Evolutionary conservation across 2,113 vertebrate species (phyloP).

Genomic region (Pheucticus melanocephalus): DNA sequence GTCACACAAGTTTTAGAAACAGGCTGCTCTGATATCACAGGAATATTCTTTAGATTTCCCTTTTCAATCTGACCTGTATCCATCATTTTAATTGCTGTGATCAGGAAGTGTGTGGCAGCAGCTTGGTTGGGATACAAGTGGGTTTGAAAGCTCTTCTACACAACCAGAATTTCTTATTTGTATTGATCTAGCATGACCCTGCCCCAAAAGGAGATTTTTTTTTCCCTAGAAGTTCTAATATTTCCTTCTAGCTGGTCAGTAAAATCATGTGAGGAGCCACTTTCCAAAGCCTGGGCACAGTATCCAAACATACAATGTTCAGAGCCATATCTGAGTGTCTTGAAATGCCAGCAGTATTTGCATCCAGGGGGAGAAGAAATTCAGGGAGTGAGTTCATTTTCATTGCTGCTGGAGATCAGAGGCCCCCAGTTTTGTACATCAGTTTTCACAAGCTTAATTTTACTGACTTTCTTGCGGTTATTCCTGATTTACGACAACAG

Average conservation of each 20-base stretch:
- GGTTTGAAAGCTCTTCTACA: not conserved
- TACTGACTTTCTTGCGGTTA: constrained; percentile 21
- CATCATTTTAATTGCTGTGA: not conserved
- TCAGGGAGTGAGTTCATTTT: not conserved
- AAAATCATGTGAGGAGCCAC: not conserved
- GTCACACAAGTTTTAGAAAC: not conserved
- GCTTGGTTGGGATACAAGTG: not conserved
- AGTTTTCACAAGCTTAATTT: constrained; percentile 26
- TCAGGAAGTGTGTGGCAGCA: not conserved
- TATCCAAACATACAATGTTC: not conserved
- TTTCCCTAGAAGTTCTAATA: not conserved
- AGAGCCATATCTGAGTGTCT: not conserved
- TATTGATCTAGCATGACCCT: not conserved
- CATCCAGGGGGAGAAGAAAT: not conserved
- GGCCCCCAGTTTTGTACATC: not conserved
- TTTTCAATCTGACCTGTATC: not conserved
- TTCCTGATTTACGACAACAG: constrained; percentile 35
- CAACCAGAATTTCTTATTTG: not conserved
- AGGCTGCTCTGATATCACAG: not conserved
- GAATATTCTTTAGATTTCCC: not conserved
- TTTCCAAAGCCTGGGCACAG: not conserved
- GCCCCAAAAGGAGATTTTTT: not conserved
- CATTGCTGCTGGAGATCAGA: not conserved
- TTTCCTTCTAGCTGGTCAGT: not conserved
- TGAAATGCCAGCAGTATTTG: not conserved